Percentiles rank a stretch among this genome's conserved stretches.
phyloP scores from a whole-genome alignment of 92 coral and sea anemone genomes.

The Palythoa heliodiscus region DNA sequence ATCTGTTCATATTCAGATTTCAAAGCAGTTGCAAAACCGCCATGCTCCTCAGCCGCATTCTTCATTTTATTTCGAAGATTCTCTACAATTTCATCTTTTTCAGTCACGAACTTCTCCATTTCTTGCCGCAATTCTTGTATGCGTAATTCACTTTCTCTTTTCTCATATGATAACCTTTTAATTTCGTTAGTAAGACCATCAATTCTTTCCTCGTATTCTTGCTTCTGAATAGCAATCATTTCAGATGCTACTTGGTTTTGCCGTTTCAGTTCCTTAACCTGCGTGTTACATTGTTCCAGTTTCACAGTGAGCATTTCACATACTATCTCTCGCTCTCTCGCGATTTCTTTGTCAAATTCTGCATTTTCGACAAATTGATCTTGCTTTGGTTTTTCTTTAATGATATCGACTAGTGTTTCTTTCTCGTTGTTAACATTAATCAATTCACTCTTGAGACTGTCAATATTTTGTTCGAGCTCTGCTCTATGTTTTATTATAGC shows the following conservation, averaged over 20 bases:
- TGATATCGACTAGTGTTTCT: slow-evolving; percentile 3
- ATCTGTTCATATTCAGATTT: slow-evolving; percentile 57
- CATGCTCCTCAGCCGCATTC: slow-evolving; percentile 50
- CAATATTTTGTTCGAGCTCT: slow-evolving; percentile 43
- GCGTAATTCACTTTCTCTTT: slow-evolving; percentile 76
- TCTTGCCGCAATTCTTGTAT: slow-evolving; percentile 77
- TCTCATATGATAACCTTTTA: slow-evolving; percentile 58
- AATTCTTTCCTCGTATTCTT: slow-evolving; percentile 60
- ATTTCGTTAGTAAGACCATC: slow-evolving; percentile 45
- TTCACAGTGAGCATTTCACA: slow-evolving; percentile 45
- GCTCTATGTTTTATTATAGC: slow-evolving; percentile 30
- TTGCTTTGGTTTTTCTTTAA: slow-evolving; percentile 15
- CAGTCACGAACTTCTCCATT: slow-evolving; percentile 69
- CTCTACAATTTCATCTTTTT: slow-evolving; percentile 66
- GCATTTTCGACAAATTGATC: slow-evolving; percentile 36
- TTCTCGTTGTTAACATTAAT: slow-evolving; percentile 21
- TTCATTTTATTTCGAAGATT: slow-evolving; percentile 57
- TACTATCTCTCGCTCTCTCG: slow-evolving; percentile 40
- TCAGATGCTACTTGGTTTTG: slow-evolving; percentile 44
- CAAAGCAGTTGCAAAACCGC: slow-evolving; percentile 44
- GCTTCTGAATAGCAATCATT: slow-evolving; percentile 47
- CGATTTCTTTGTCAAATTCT: slow-evolving; percentile 39
- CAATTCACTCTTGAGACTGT: slow-evolving; percentile 12
- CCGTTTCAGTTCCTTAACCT: slow-evolving; percentile 34
- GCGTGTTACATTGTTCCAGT: slow-evolving; percentile 4